Base-by-base conservation (phyloP, 2,797 vertebrate species). In the Cryptoprocta ferox region DNA sequence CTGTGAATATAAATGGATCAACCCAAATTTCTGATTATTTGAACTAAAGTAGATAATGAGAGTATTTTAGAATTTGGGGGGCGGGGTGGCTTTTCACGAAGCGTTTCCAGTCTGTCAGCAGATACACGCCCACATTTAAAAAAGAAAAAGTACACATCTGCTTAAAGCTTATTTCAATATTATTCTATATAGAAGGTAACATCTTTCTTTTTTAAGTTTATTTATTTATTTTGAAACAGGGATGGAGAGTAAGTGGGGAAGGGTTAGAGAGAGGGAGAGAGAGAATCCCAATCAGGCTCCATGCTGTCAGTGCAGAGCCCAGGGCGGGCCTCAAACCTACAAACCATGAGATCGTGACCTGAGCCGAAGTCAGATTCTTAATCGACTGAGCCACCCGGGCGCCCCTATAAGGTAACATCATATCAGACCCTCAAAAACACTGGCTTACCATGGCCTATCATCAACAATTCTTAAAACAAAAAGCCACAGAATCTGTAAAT, bases 1-100 rank as follows among this genome's bases (percentile, higher is more conserved):
- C 28, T 56, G 61, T 96, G 91, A 66, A 81, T 71, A 91, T 94
- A 91, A 96, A 87, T 56, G 97, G 76, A 85, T 89, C 66, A 71
- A 78, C 53, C 84, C 73, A 35, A 56, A 90, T 73, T 91, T 89
- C 73, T 70, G n/a, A 91, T 70, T 89, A 89, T 88, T 63, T 70
- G 93, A 91, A 85, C 39, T 94, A 83, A 91, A 80, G 39, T 84
- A 48, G 75, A 83, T 90, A 95, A 96, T 66, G 39, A 93, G 85
- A 75, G 89, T 53, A 85, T 91, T 97, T 94, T 91, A 82, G 71
- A 93, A 89, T 66, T 73, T 42, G 35, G 73, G 16, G 66, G 37
- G 6, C 71, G 30, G 73, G 87, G 26, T 94, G 83, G 68, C 30
- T 68, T 94, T 53, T 96, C 61, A 85, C 73, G n/a, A 84, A 94